Base-by-base conservation (phyloP, 2,797 vertebrate species). In the Okamejei kenojei region DNA sequence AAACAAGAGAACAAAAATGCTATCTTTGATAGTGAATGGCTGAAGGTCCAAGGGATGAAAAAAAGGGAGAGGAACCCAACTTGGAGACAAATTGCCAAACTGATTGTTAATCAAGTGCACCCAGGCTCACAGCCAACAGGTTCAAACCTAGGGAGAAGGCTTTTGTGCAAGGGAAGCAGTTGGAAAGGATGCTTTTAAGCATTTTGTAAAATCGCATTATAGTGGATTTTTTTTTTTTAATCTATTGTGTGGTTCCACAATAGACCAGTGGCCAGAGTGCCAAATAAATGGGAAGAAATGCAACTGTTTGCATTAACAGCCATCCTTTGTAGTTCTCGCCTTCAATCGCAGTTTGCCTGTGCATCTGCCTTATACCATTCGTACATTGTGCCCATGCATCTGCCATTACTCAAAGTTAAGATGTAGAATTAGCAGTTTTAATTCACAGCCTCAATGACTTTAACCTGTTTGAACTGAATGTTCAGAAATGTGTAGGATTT, bases 101-200 rank as follows among this genome's bases (percentile, higher is more conserved):
- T 65, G 58, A 63, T 86, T 86, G 58, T 61, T 63, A 63, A 86
- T 86, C 29, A 86, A 65, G 82, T 86, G 58, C 82, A 86, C 82
- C 26, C 82, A 63, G n/a, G 82, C 82, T 32, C 63, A 65, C 29
- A n/a, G 82, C 82, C 82, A 86, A n/a, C 58, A 86, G 82, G 63
- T 65, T 86, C 63, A 65, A 84, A 86, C 54, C 58, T 63, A 63
- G 29, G 82, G 82, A 10, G 3, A 65, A n/a, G 82, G 58, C 58
- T 86, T 63, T 63, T 63, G 82, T 63, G 6, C n/a, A 15, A 32
- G 58, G 29, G 63, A 63, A 61, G 82, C 54, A 63, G 58, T 21
- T 73, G 71, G 71, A 73, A 73, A 73, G 19, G 71, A 73, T 65
- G 26, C n/a, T 11, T 11, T 86, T 32, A 86, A 86, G 82, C 61